A percentile compares a stretch with the other conserved stretches of the same genome.
Conservation (phyloP, 2,113 vertebrate genomes). For the Trematomus loennbergii region DNA sequence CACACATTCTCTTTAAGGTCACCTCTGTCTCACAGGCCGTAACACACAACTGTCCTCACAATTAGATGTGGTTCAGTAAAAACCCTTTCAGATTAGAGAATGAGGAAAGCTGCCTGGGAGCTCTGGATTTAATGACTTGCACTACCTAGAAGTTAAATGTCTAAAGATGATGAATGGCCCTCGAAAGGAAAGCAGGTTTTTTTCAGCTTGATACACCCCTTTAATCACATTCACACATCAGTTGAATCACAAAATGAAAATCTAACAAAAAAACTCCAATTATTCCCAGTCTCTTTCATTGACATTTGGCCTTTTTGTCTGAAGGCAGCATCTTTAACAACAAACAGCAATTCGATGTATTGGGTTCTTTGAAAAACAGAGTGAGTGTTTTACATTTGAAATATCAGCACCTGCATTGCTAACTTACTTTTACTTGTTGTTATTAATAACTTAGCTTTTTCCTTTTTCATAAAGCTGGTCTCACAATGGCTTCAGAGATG, state of each 20-base stretch:
- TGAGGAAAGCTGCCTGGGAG: constrained; percentile 61
- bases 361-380: constrained; percentile 21
- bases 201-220: constrained; percentile 62
- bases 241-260: constrained; percentile 67
- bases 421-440: not conserved
- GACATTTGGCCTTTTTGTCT: constrained; percentile 47
- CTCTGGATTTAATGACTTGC: constrained; percentile 74
- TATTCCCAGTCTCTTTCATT: constrained; percentile 33
- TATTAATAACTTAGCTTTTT: not conserved
- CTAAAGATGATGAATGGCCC: constrained; percentile 74
- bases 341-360: constrained; percentile 32
- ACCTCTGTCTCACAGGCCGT: constrained; percentile 72
- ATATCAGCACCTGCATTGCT: not conserved
- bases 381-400: constrained; percentile 26
- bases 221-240: constrained; percentile 72
- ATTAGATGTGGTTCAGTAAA: constrained; percentile 78
- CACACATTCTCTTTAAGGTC: constrained; percentile 74
- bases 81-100: constrained; percentile 72
- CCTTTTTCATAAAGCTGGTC: not conserved
- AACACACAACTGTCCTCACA: constrained; percentile 75
- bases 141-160: constrained; percentile 69
- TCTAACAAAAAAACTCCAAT: constrained; percentile 56
- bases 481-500: not conserved
- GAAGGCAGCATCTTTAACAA: constrained; percentile 31
- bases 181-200: constrained; percentile 67